Conservation (phyloP, 1,140 invertebrate species). For the Rhysida immarginata region DNA sequence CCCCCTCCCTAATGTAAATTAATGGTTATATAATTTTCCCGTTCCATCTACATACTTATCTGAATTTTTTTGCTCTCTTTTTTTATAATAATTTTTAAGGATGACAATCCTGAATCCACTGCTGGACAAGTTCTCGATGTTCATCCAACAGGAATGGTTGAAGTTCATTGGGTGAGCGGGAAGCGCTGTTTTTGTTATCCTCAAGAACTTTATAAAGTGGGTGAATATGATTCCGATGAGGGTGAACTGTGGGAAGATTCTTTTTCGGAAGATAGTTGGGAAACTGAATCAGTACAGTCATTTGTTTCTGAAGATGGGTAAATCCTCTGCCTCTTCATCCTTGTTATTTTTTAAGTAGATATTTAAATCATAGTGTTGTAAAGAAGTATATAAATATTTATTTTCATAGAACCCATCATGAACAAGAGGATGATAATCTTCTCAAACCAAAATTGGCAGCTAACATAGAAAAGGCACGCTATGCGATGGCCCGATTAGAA, state of each 20-base stretch:
- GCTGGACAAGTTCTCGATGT: constrained; percentile 82
- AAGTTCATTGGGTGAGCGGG: constrained; percentile 77
- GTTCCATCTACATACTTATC: too few relatives aligned
- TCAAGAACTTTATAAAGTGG: constrained; percentile 60
- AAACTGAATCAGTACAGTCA: constrained; percentile 40
- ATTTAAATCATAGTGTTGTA: not conserved
- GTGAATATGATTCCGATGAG: constrained; percentile 61
- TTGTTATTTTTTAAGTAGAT: not conserved
- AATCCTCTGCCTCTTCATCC: not conserved
- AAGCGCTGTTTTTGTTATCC: constrained; percentile 76
- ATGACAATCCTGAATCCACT: constrained; percentile 44
- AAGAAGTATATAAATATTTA: not conserved
- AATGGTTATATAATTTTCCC: too few relatives aligned
- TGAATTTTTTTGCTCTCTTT: too few relatives aligned
- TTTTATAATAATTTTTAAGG: too few relatives aligned
- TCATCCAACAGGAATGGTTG: constrained; percentile 53
- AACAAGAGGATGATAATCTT: constrained; percentile 25
- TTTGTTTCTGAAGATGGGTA: constrained; percentile 12
- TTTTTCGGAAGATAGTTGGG: constrained; percentile 30
- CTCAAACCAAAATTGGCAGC: constrained; percentile 49
- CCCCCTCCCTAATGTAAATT: too few relatives aligned
- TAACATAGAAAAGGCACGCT: constrained; percentile 54
- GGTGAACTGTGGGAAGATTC: constrained; percentile 50
- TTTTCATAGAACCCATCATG: not conserved
- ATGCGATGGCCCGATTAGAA: constrained; percentile 53